phyloP scores from a whole-genome alignment of 1,140 invertebrate genomes.

The Sycophila sp. region DNA sequence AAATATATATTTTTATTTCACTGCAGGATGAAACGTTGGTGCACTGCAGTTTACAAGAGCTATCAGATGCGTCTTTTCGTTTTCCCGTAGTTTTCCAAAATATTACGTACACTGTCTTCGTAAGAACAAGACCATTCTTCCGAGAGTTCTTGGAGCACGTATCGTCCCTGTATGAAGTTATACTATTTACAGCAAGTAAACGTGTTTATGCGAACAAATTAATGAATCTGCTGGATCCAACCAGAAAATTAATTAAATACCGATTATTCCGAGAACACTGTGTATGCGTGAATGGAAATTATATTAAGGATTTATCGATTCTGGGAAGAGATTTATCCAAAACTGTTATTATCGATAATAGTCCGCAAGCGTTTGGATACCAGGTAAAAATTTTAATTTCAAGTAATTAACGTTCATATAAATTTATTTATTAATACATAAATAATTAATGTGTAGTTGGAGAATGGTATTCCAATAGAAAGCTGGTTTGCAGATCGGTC shows the following conservation, averaged over 20 bases:
- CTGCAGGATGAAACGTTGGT: conserved; percentile 90
- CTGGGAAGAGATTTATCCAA: conserved; percentile 91
- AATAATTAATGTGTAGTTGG: conserved; percentile 74
- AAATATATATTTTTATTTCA: background rate
- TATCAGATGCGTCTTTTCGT: conserved; percentile 91
- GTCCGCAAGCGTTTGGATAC: conserved; percentile 91
- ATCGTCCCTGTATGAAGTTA: conserved; percentile 92
- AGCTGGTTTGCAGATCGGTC: conserved; percentile 95
- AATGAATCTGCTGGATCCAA: conserved; percentile 91
- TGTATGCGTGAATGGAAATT: conserved; percentile 94
- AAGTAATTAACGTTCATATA: background rate
- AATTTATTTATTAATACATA: background rate
- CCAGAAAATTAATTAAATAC: conserved; percentile 89
- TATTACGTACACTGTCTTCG: conserved; percentile 89
- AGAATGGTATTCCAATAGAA: conserved; percentile 97
- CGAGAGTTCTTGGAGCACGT: conserved; percentile 92
- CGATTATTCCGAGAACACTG: conserved; percentile 95
- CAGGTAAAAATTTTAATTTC: conserved; percentile 68
- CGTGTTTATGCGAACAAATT: conserved; percentile 95
- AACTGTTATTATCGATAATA: conserved; percentile 94
- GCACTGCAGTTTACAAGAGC: conserved; percentile 92
- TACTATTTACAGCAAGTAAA: conserved; percentile 96
- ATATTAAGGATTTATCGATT: conserved; percentile 95
- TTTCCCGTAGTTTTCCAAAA: conserved; percentile 96
- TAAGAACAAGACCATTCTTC: conserved; percentile 90